phyloP scores from a whole-genome alignment of 2,888 invertebrate species.

The Drosophila cognata region DNA sequence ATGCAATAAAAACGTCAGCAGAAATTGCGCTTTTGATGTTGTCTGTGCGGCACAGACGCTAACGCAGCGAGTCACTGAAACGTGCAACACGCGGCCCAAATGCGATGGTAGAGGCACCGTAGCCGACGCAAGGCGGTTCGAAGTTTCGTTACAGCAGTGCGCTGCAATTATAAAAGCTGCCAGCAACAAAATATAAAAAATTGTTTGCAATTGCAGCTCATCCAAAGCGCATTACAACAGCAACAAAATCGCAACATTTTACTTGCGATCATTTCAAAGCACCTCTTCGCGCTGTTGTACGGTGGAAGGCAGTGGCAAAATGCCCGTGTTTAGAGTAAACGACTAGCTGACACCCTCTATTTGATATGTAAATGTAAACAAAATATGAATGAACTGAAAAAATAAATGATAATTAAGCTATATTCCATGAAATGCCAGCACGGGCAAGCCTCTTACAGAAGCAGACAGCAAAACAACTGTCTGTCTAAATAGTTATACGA shows the following conservation, averaged over 20 bases:
- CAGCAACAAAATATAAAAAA: conserved; percentile 3
- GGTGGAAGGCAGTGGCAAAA: neutral
- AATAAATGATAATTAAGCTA: neutral
- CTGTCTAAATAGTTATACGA: neutral
- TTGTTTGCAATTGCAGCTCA: conserved; percentile 37
- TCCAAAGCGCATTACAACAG: conserved; percentile 29
- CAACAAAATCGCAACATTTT: conserved; percentile 34
- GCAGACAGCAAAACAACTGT: neutral
- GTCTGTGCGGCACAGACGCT: conserved; percentile 29
- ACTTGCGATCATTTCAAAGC: conserved; percentile 44
- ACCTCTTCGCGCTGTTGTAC: neutral
- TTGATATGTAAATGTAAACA: neutral
- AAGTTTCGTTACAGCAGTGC: conserved; percentile 10
- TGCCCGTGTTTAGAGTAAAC: too few species aligned
- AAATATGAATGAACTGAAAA: neutral
- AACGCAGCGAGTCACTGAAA: conserved; percentile 44
- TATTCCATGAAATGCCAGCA: neutral
- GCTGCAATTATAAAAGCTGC: conserved; percentile 43
- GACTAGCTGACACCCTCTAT: neutral
- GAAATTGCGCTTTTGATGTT: conserved; percentile 72
- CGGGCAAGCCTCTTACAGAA: neutral
- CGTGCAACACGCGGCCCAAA: conserved; percentile 48
- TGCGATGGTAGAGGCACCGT: neutral
- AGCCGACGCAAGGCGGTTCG: neutral
- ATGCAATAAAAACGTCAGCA: conserved; percentile 69